Evolutionary conservation across 2,113 vertebrate genomes (phyloP).

Genomic region (Protomyctophum bolini): DNA sequence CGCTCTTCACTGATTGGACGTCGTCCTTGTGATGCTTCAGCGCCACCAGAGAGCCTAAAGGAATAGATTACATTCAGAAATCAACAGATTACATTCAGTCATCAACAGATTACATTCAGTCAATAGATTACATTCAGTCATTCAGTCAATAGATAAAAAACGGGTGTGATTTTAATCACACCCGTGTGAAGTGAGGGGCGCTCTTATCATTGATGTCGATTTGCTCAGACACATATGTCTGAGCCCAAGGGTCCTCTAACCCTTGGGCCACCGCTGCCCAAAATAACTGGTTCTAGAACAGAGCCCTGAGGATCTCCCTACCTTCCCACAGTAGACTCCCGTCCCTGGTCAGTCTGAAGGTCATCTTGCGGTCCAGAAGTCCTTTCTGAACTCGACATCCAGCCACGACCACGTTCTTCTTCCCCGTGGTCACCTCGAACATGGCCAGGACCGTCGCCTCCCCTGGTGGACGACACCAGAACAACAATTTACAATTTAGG

Average conservation of each 20-base stretch:
- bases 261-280: too few relatives aligned
- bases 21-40: conserved; percentile 93
- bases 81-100: not conserved
- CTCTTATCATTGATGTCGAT: too few relatives aligned
- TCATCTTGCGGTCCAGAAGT: conserved; percentile 83
- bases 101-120: too few relatives aligned
- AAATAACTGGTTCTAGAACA: not conserved
- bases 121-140: too few relatives aligned
- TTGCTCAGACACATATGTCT: too few relatives aligned
- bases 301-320: conserved; percentile 62
- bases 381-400: conserved; percentile 95
- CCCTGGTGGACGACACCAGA: conserved; percentile 67
- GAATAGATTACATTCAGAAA: not conserved
- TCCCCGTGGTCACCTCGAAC: conserved; percentile 88
- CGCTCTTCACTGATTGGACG: conserved; percentile 80
- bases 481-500: too few relatives aligned
- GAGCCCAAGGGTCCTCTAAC: too few relatives aligned
- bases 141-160: too few relatives aligned
- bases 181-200: too few relatives aligned
- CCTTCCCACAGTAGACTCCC: conserved; percentile 87
- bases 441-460: conserved; percentile 85
- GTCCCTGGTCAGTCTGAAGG: conserved; percentile 84
- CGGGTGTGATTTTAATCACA: too few relatives aligned
- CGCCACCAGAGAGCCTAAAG: conserved; percentile 81
- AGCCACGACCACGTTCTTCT: conserved; percentile 89